phyloP scores from a whole-genome alignment of 2,797 vertebrate species.

The Euthynnus affinis region DNA sequence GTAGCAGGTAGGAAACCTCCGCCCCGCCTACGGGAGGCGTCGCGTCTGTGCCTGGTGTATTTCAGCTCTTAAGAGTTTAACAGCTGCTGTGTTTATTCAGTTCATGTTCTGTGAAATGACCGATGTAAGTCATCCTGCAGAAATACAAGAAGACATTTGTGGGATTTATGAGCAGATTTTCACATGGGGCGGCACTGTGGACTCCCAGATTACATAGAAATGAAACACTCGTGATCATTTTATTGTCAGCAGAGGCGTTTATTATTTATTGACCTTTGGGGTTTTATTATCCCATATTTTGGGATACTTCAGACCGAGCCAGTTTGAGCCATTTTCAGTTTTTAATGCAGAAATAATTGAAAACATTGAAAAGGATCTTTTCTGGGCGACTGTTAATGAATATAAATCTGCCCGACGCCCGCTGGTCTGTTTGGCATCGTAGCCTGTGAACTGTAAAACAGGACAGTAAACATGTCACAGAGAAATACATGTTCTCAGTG shows the following conservation, averaged over 20 bases:
- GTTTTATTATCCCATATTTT: slow-evolving; percentile 35
- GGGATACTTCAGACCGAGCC: neutral
- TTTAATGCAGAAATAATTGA: slow-evolving; percentile 64
- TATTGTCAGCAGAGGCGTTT: slow-evolving; percentile 49
- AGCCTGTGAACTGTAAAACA: slow-evolving; percentile 35
- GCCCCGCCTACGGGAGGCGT: too few species aligned
- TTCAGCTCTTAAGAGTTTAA: too few species aligned
- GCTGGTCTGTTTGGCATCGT: slow-evolving; percentile 50
- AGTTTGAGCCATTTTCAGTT: slow-evolving; percentile 20
- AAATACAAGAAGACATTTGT: slow-evolving; percentile 26
- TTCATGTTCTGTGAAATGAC: slow-evolving; percentile 3
- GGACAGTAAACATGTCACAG: slow-evolving; percentile 58
- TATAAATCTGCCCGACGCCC: slow-evolving; percentile 62
- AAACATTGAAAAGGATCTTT: slow-evolving; percentile 49
- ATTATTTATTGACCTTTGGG: slow-evolving; percentile 53
- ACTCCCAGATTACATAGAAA: slow-evolving; percentile 32
- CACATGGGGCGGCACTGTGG: slow-evolving; percentile 5
- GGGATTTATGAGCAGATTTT: slow-evolving; percentile 40
- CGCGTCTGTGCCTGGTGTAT: too few species aligned
- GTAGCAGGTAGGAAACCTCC: too few species aligned
- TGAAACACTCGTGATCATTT: slow-evolving; percentile 25
- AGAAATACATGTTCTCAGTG: slow-evolving; percentile 8
- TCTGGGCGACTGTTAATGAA: slow-evolving; percentile 38
- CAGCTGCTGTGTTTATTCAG: neutral
- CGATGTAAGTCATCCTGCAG: slow-evolving; percentile 7